Evolutionary conservation across 2,113 vertebrate species (phyloP).

Genomic region (Myotis brandtii): DNA sequence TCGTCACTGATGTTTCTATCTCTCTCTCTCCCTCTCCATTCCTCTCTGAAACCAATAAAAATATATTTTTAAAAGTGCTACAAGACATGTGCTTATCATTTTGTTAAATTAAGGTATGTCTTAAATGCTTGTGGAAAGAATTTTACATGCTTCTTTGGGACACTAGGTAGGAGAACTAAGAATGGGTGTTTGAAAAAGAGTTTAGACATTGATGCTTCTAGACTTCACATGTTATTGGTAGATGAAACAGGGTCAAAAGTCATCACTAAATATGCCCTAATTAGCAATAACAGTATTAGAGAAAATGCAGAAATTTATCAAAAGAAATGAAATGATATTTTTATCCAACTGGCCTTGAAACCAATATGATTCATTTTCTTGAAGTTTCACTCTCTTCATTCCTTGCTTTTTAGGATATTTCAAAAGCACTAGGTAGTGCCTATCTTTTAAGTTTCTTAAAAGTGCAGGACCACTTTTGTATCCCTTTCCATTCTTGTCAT

Average conservation of each 20-base stretch:
- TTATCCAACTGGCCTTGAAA: conserved; percentile 40
- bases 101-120: background rate
- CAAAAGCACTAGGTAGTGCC: background rate
- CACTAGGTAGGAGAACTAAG: background rate
- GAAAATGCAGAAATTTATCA: background rate
- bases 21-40: too few species aligned
- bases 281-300: background rate
- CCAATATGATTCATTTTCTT: conserved; percentile 16
- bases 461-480: background rate
- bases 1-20: too few species aligned
- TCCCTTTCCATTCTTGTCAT: background rate
- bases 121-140: conserved; percentile 31
- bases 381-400: conserved; percentile 29
- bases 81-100: background rate
- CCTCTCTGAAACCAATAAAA: too few species aligned
- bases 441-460: background rate
- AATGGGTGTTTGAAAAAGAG: background rate
- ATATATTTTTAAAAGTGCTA: too few species aligned
- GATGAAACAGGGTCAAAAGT: background rate
- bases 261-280: conserved; percentile 23
- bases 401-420: background rate
- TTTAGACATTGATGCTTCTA: background rate
- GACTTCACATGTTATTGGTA: background rate
- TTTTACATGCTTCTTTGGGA: conserved; percentile 2
- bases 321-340: conserved; percentile 43